These are phyloP conservation scores for Griposia aprilina DNA, from an alignment of 2,888 invertebrate species.

Conservation along the genomic window DNA sequence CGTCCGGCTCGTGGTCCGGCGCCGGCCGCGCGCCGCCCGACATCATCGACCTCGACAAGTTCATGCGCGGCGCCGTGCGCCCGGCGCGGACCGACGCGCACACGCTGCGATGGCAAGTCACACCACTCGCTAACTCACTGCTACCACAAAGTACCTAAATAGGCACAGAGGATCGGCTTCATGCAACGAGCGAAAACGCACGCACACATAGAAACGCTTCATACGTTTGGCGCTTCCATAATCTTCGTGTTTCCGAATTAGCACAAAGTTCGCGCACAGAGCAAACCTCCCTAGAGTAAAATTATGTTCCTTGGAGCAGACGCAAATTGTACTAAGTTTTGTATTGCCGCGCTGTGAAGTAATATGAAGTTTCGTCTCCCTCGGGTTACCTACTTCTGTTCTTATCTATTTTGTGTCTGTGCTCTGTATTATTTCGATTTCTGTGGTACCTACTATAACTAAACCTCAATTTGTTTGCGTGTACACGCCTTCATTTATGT, in stretches of 20 bases:
- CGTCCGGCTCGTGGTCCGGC: slow-evolving; percentile 70
- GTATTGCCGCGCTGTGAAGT: not conserved
- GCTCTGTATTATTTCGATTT: not conserved
- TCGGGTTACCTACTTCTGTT: not conserved
- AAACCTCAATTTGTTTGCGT: not conserved
- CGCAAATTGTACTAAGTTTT: not conserved
- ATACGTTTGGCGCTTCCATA: not conserved
- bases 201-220: not conserved
- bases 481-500: not conserved
- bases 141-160: not conserved
- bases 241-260: not conserved
- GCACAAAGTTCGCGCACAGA: not conserved
- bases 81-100: slow-evolving; percentile 64
- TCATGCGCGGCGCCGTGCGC: slow-evolving; percentile 80
- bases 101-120: slow-evolving; percentile 36
- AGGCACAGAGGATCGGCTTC: not conserved
- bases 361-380: not conserved
- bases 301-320: not conserved
- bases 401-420: not conserved
- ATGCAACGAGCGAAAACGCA: not conserved
- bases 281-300: not conserved
- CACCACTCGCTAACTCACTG: not conserved
- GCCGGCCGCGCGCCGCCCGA: slow-evolving; percentile 68
- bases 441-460: not conserved
- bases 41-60: slow-evolving; percentile 86